A percentile compares a stretch with the other conserved stretches of the same genome.
phyloP scores from a whole-genome alignment of 2,113 vertebrate species.

The Suncus etruscus region DNA sequence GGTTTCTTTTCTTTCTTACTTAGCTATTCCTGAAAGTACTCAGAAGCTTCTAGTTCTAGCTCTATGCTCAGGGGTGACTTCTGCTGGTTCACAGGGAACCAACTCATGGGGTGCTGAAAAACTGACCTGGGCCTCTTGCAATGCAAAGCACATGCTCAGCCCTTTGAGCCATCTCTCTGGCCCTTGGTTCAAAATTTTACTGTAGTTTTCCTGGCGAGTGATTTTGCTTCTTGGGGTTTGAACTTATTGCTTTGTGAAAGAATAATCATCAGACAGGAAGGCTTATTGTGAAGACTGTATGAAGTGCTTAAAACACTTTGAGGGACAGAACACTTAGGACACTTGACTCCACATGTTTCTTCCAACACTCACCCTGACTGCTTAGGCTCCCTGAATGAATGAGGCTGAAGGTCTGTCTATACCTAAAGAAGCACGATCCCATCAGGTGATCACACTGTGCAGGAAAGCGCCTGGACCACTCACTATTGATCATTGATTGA shows the following conservation, averaged over 20 bases:
- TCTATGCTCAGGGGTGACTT: too few relatives aligned
- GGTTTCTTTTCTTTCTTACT: too few relatives aligned
- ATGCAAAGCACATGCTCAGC: too few relatives aligned
- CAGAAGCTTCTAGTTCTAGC: too few relatives aligned
- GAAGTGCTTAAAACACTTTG: not conserved
- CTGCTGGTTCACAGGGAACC: too few relatives aligned
- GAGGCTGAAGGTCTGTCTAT: not conserved
- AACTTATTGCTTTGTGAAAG: not conserved
- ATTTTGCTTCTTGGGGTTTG: not conserved
- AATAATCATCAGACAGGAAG: not conserved
- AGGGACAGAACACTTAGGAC: not conserved
- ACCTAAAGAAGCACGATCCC: too few relatives aligned
- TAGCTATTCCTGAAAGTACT: too few relatives aligned
- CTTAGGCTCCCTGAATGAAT: not conserved
- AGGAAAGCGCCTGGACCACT: not conserved
- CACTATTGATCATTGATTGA: not conserved
- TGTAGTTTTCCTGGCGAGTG: not conserved
- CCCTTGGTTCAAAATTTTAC: conserved; percentile 1
- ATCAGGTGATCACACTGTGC: too few relatives aligned
- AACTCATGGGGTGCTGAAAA: too few relatives aligned
- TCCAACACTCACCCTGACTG: not conserved
- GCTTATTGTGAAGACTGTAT: not conserved
- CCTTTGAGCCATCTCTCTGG: too few relatives aligned
- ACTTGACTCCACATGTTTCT: not conserved
- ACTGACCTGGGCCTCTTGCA: too few relatives aligned